phyloP scores from a whole-genome alignment of 2,797 vertebrate species.

The Notoglanidium macrostoma region DNA sequence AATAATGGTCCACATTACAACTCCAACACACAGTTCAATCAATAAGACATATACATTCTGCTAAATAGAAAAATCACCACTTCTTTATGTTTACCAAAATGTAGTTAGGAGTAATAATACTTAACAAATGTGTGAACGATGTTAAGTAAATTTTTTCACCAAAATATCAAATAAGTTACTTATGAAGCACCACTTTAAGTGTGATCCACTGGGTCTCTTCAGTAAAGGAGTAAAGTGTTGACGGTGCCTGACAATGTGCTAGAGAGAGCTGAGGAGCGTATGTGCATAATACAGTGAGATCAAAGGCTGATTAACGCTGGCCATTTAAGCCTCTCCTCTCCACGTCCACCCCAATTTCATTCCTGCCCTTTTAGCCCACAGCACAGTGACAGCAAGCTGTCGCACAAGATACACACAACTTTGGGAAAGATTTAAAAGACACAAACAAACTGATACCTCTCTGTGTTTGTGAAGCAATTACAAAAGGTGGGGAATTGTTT shows the following conservation, averaged over 20 bases:
- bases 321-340: constrained; percentile 37
- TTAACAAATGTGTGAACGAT: neutral
- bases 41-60: neutral
- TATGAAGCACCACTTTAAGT: neutral
- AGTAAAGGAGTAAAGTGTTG: constrained; percentile 16
- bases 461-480: constrained; percentile 59
- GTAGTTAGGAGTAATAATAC: neutral
- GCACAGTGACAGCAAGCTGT: constrained; percentile 36
- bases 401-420: constrained; percentile 41
- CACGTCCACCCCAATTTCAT: constrained; percentile 32
- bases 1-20: neutral
- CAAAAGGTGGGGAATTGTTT: constrained; percentile 47
- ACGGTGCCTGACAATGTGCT: constrained; percentile 26
- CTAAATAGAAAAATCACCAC: neutral
- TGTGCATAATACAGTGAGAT: constrained; percentile 38
- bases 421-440: constrained; percentile 44
- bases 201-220: neutral
- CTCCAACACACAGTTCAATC: neutral
- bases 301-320: constrained; percentile 53
- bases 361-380: constrained; percentile 28
- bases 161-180: neutral
- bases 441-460: constrained; percentile 50
- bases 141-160: neutral
- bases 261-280: constrained; percentile 18
- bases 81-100: neutral